Percentiles rank a stretch among this genome's conserved stretches.
Evolutionary conservation across 2,797 vertebrate genomes (phyloP).

Genomic region (Gouania willdenowi): DNA sequence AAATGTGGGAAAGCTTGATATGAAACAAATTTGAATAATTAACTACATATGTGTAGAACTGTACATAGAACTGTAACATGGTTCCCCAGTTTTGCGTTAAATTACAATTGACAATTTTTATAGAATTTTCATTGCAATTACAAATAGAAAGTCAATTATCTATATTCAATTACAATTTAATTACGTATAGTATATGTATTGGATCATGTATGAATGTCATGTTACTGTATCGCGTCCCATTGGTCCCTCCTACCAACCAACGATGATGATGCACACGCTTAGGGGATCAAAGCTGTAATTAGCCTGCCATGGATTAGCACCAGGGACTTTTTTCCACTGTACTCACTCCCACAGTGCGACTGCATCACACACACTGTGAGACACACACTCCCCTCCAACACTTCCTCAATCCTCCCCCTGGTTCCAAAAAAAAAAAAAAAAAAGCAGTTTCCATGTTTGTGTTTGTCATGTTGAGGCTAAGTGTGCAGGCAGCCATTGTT

Average conservation of each 20-base stretch:
- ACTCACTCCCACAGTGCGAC: slow-evolving; percentile 37
- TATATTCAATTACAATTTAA: no score
- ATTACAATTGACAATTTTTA: no score
- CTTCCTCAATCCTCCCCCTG: slow-evolving; percentile 11
- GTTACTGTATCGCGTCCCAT: slow-evolving; percentile 10
- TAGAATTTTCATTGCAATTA: no score
- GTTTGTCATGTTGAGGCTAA: background rate
- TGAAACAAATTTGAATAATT: no score
- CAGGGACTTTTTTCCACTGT: slow-evolving; percentile 65
- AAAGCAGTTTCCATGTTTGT: slow-evolving; percentile 2
- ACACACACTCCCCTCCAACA: slow-evolving; percentile 1
- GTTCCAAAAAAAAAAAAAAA: slow-evolving; percentile 11
- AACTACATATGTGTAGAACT: no score
- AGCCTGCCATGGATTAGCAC: slow-evolving; percentile 70
- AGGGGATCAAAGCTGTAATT: slow-evolving; percentile 73
- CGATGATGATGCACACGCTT: slow-evolving; percentile 42
- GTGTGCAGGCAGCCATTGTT: background rate
- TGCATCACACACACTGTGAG: slow-evolving; percentile 38
- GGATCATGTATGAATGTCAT: no score
- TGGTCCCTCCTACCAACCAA: slow-evolving; percentile 38
- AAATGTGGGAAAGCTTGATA: no score
- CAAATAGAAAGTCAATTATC: no score
- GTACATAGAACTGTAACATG: no score
- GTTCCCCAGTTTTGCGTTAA: no score
- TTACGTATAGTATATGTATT: no score